A percentile compares a stretch with the other conserved stretches of the same genome.
Conservation (phyloP, 2,113 vertebrate genomes). For the Catharus fuscescens region DNA sequence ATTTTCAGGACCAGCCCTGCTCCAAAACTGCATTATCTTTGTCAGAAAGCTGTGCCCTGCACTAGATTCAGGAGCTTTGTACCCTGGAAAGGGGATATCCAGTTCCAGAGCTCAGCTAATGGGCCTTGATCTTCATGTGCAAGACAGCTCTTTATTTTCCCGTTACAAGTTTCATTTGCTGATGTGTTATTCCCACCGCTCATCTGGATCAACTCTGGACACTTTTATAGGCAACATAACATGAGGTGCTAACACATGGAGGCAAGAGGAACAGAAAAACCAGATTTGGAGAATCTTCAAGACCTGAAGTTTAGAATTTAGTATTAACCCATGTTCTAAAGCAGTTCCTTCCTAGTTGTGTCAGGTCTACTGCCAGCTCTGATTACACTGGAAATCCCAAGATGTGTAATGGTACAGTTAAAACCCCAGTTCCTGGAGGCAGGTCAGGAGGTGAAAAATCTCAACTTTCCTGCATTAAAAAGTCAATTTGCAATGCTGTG, state of each 20-base stretch:
- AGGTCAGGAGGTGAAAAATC: not conserved
- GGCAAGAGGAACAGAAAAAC: not conserved
- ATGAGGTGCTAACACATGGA: constrained; percentile 1
- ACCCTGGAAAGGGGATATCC: not conserved
- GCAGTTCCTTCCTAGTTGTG: not conserved
- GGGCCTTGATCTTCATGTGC: not conserved
- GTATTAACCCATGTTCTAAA: not conserved
- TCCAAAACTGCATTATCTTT: not conserved
- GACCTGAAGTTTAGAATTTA: not conserved
- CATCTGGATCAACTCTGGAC: not conserved
- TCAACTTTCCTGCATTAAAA: not conserved
- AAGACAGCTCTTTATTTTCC: not conserved
- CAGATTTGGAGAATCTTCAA: not conserved
- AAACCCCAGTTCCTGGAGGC: not conserved
- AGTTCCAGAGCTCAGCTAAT: not conserved
- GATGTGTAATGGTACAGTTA: not conserved
- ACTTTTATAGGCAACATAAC: not conserved
- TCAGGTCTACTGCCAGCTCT: not conserved
- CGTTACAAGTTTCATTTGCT: not conserved
- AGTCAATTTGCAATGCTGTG: not conserved
- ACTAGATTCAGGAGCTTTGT: not conserved
- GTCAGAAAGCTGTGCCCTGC: not conserved
- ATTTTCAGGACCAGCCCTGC: not conserved
- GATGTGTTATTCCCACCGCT: not conserved
- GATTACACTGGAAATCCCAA: not conserved